A percentile compares a stretch with the other conserved stretches of the same genome.
Conservation (phyloP, 2,888 invertebrate species). For the Tetragnatha montana region DNA sequence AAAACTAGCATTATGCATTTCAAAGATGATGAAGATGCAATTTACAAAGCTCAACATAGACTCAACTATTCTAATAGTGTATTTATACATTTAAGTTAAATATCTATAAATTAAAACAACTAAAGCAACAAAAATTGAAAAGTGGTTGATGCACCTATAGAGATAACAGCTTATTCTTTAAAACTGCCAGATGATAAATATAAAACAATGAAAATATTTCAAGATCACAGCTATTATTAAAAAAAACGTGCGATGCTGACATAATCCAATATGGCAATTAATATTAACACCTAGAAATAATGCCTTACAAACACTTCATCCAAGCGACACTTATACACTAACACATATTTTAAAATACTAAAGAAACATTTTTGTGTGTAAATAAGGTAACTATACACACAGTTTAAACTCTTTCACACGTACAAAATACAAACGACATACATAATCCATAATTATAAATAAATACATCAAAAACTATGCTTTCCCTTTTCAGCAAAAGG, state of each 20-base stretch:
- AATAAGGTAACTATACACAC: slow-evolving; percentile 25
- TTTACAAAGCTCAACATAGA: slow-evolving; percentile 23
- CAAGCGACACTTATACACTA: neutral
- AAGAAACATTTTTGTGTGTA: slow-evolving; percentile 20
- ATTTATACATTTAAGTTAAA: slow-evolving; percentile 22
- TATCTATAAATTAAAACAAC: slow-evolving; percentile 54
- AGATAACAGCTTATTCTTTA: neutral
- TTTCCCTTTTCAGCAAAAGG: slow-evolving; percentile 63
- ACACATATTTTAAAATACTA: slow-evolving; percentile 18
- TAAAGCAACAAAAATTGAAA: slow-evolving; percentile 25
- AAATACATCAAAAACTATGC: slow-evolving; percentile 62
- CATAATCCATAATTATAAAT: slow-evolving; percentile 32
- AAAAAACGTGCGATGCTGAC: slow-evolving; percentile 9
- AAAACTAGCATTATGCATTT: neutral
- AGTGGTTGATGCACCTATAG: slow-evolving; percentile 2
- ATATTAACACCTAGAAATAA: slow-evolving; percentile 22
- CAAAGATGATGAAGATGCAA: slow-evolving; percentile 14
- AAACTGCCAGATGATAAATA: slow-evolving; percentile 18
- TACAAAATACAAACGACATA: slow-evolving; percentile 13
- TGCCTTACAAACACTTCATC: slow-evolving; percentile 6
- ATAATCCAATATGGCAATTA: slow-evolving; percentile 25
- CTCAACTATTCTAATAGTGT: slow-evolving; percentile 15
- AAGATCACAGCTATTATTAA: slow-evolving; percentile 53
- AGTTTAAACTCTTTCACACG: slow-evolving; percentile 5
- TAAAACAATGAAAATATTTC: slow-evolving; percentile 35